Evolutionary conservation across 2,888 invertebrate species (phyloP).

Genomic region (Xestia sexstrigata): DNA sequence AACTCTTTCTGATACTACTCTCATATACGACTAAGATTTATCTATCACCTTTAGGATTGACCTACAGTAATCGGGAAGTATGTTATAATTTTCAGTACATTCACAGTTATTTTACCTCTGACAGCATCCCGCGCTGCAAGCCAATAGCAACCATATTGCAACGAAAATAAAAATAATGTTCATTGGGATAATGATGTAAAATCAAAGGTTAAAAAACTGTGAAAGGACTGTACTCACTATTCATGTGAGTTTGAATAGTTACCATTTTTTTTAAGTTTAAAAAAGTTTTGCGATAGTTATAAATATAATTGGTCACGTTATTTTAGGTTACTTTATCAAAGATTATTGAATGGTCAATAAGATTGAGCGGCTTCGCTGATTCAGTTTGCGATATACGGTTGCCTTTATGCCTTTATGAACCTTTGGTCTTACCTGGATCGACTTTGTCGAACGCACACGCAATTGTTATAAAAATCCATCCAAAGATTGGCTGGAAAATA

Average conservation of each 20-base stretch:
- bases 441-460: not conserved
- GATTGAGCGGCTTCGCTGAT: not conserved
- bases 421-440: not conserved
- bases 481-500: not conserved
- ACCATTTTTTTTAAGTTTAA: slow-evolving; percentile 33
- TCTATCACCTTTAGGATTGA: slow-evolving; percentile 12
- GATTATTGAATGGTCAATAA: slow-evolving; percentile 1
- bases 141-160: not conserved
- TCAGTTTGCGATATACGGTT: not conserved
- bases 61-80: not conserved
- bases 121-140: not conserved
- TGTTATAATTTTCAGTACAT: not conserved
- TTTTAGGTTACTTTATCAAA: slow-evolving; percentile 9
- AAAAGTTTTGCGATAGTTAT: slow-evolving; percentile 31
- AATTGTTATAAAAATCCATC: not conserved
- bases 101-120: not conserved
- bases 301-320: slow-evolving; percentile 7
- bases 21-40: not conserved
- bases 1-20: not conserved
- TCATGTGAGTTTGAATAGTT: slow-evolving; percentile 39
- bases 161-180: not conserved
- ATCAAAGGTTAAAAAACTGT: not conserved
- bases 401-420: not conserved
- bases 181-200: not conserved
- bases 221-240: not conserved